phyloP scores from a whole-genome alignment of 2,113 vertebrate species.

The Nesoenas mayeri region DNA sequence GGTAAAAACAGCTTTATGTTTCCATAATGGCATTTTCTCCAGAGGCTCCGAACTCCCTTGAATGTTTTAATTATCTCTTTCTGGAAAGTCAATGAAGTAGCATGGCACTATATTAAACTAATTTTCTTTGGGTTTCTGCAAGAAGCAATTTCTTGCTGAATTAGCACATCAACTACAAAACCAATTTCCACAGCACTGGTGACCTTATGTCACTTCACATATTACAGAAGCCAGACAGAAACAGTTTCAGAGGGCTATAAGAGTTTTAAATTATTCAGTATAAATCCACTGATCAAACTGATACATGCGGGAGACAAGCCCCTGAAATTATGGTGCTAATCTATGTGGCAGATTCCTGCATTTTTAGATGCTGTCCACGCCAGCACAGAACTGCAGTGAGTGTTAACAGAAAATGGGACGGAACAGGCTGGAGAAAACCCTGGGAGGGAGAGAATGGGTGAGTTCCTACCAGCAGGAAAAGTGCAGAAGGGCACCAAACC shows the following conservation, averaged over 20 bases:
- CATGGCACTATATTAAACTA: background rate
- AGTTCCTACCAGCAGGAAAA: background rate
- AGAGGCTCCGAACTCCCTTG: background rate
- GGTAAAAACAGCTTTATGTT: conserved; percentile 4
- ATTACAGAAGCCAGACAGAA: background rate
- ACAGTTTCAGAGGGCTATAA: background rate
- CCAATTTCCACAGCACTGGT: background rate
- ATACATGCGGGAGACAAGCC: background rate
- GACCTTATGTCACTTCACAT: background rate
- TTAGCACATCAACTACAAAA: background rate
- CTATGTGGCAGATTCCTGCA: background rate
- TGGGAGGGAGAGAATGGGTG: background rate
- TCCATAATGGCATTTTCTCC: background rate
- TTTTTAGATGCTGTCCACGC: background rate
- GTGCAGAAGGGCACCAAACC: background rate
- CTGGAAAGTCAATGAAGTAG: background rate
- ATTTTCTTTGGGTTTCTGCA: background rate
- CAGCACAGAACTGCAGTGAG: background rate
- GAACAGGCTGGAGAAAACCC: background rate
- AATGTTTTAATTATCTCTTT: conserved; percentile 23
- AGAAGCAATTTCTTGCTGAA: conserved; percentile 17
- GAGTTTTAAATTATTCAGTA: background rate
- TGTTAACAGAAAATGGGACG: background rate
- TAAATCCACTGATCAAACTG: background rate
- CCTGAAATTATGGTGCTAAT: background rate